A percentile compares a stretch with the other conserved stretches of the same genome.
Evolutionary conservation across 1,140 invertebrate species (phyloP).

Genomic region (Sweltsa coloradensis): DNA sequence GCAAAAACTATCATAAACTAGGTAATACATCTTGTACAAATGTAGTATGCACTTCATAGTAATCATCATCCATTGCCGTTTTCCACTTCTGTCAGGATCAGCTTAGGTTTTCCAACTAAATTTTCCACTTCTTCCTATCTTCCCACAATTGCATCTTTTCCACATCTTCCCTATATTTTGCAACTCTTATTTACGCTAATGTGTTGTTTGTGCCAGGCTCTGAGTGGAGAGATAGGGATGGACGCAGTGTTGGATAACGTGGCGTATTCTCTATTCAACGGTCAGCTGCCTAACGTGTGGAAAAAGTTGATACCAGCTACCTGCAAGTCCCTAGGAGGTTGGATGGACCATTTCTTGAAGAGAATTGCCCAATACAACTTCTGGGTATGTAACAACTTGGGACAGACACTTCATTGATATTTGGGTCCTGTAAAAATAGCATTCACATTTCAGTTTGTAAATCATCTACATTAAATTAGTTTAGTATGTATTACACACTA

Average conservation of each 20-base stretch:
- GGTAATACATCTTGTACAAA: no score
- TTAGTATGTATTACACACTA: no score
- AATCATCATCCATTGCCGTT: no score
- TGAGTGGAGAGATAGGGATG: conserved; percentile 85
- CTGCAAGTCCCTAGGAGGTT: conserved; percentile 68
- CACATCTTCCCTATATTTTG: no score
- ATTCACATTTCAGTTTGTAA: conserved; percentile 2
- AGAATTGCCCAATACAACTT: conserved; percentile 54
- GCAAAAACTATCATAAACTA: no score
- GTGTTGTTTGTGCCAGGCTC: conserved; percentile 36
- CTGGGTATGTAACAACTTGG: no score
- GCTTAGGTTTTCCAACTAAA: no score
- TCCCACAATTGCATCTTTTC: no score
- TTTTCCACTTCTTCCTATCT: no score
- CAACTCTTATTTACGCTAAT: neutral
- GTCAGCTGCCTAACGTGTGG: conserved; percentile 71
- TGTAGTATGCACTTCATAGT: no score
- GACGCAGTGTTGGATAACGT: conserved; percentile 72
- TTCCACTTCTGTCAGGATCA: no score
- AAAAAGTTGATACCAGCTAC: conserved; percentile 68
- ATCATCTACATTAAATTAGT: neutral
- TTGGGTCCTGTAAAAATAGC: neutral
- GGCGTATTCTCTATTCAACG: conserved; percentile 67
- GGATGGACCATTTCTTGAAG: conserved; percentile 75
- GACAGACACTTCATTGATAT: neutral